Evolutionary conservation across 2,797 vertebrate genomes (phyloP).

Genomic region (Siniperca obscura): DNA sequence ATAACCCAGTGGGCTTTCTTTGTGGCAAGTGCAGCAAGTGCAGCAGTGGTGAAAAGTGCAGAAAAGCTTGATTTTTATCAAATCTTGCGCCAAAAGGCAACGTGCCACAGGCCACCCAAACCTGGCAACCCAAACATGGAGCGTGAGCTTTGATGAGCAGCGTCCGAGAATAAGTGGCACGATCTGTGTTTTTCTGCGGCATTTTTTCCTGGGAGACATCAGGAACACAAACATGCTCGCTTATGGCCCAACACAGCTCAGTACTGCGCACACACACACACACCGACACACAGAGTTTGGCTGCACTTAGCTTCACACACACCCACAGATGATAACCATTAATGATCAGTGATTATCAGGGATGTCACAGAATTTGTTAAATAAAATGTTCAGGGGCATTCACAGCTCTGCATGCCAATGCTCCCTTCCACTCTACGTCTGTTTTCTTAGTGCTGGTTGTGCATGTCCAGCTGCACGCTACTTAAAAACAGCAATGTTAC

Average conservation of each 20-base stretch:
- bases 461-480: conserved; percentile 8
- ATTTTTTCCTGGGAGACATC: conserved; percentile 41
- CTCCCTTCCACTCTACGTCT: not conserved
- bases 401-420: conserved; percentile 16
- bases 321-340: conserved; percentile 53
- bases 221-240: conserved; percentile 28
- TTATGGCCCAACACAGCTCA: conserved; percentile 9
- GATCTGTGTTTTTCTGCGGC: conserved; percentile 25
- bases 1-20: conserved; percentile 50
- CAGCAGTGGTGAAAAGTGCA: conserved; percentile 29
- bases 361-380: conserved; percentile 43
- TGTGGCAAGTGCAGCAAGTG: conserved; percentile 57
- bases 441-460: not conserved
- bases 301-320: conserved; percentile 48
- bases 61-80: conserved; percentile 47
- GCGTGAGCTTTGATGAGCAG: conserved; percentile 8
- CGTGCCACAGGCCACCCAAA: conserved; percentile 38
- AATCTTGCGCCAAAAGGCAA: conserved; percentile 21
- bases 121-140: conserved; percentile 46
- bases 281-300: conserved; percentile 37
- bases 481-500: conserved; percentile 24
- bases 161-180: not conserved
- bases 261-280: not conserved
- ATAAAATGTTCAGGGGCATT: conserved; percentile 43
- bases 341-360: conserved; percentile 43